A percentile compares a stretch with the other conserved stretches of the same genome.
phyloP scores from a whole-genome alignment of 2,888 invertebrate species.

The Mythimna vitellina region DNA sequence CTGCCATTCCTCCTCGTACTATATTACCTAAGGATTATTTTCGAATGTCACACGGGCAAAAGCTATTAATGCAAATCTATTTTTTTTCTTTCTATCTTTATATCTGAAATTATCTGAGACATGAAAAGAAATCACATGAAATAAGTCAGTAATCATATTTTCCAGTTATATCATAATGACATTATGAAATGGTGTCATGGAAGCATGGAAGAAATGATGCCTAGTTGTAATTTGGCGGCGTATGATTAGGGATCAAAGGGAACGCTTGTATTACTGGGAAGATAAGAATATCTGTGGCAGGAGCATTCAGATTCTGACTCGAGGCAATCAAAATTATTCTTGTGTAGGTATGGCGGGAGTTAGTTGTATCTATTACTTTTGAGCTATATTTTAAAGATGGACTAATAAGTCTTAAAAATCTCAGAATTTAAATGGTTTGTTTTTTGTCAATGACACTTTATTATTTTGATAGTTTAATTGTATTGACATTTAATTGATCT shows the following conservation, averaged over 20 bases:
- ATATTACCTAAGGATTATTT: too few species aligned
- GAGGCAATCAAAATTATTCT: neutral
- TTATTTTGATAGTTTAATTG: too few species aligned
- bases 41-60: too few species aligned
- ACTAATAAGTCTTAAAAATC: neutral
- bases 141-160: slow-evolving; percentile 16
- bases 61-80: too few species aligned
- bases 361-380: neutral
- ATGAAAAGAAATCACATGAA: neutral
- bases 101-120: too few species aligned
- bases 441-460: too few species aligned
- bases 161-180: slow-evolving; percentile 11
- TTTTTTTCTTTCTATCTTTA: too few species aligned
- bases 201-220: slow-evolving; percentile 18
- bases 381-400: neutral
- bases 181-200: slow-evolving; percentile 1
- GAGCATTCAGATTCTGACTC: neutral
- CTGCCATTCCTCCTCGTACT: too few species aligned
- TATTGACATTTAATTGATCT: too few species aligned
- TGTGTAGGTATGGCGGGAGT: neutral
- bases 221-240: slow-evolving; percentile 25
- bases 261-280: neutral
- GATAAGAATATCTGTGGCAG: neutral
- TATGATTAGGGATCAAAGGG: slow-evolving; percentile 32
- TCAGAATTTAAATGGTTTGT: neutral